Conservation (phyloP, 2,113 vertebrate species). For the Agelaius tricolor region DNA sequence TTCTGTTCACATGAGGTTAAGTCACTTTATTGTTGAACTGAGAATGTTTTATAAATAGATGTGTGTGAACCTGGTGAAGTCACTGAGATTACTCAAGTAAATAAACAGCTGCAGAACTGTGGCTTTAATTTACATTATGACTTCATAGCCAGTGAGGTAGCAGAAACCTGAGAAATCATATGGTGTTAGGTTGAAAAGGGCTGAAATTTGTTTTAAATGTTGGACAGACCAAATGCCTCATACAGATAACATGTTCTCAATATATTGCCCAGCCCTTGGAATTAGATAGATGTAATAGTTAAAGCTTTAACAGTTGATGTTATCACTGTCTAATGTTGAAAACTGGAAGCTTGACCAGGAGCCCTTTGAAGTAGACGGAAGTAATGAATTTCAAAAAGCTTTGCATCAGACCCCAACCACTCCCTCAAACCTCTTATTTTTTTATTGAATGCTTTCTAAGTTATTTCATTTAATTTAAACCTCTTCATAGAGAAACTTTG, state of each 20-base stretch:
- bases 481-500: neutral
- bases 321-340: neutral
- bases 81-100: constrained; percentile 30
- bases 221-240: neutral
- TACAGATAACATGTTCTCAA: neutral
- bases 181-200: neutral
- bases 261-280: neutral
- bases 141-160: neutral
- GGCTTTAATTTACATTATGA: constrained; percentile 46
- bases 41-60: constrained; percentile 17
- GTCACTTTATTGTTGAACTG: constrained; percentile 11
- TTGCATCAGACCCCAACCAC: neutral
- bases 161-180: constrained; percentile 40
- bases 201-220: constrained; percentile 3
- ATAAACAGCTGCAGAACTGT: constrained; percentile 24
- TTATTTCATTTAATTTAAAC: constrained; percentile 21
- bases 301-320: neutral
- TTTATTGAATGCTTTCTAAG: neutral
- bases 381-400: neutral
- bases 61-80: neutral
- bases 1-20: neutral
- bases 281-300: neutral
- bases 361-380: neutral
- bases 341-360: neutral
- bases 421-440: neutral